A percentile compares a stretch with the other conserved stretches of the same genome.
Evolutionary conservation across 1,140 invertebrate species (phyloP).

Genomic region (Potamilus streckersoni): DNA sequence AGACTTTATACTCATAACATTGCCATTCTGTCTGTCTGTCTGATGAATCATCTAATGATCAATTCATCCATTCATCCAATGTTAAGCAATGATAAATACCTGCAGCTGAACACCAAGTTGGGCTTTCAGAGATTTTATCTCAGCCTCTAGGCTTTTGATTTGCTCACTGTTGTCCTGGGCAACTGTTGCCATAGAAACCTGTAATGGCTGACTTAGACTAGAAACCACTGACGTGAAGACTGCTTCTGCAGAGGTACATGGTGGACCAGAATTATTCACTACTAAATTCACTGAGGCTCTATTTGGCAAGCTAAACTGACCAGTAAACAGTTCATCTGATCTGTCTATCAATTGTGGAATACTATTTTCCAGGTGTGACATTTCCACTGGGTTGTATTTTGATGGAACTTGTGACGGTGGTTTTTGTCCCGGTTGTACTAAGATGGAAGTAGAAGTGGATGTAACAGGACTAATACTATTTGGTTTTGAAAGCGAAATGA

Average conservation of each 20-base stretch:
- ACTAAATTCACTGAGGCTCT: background rate
- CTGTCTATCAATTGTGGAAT: background rate
- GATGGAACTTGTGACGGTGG: too few species aligned
- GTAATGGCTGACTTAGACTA: background rate
- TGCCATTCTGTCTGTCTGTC: background rate
- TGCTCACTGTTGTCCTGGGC: slow-evolving; percentile 15
- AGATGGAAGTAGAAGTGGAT: too few species aligned
- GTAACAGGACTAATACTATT: too few species aligned
- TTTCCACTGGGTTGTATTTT: too few species aligned
- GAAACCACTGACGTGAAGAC: background rate
- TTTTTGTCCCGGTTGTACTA: too few species aligned
- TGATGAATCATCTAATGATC: background rate
- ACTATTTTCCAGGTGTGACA: too few species aligned
- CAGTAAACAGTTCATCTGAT: background rate
- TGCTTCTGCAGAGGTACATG: background rate
- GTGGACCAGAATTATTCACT: background rate
- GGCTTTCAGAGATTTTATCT: slow-evolving; percentile 40
- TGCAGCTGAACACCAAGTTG: slow-evolving; percentile 60
- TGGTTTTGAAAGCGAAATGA: too few species aligned
- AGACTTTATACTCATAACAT: background rate
- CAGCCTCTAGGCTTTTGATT: slow-evolving; percentile 33
- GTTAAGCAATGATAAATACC: slow-evolving; percentile 30
- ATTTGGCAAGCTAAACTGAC: background rate
- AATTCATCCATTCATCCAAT: too few species aligned
- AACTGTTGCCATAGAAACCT: background rate